Percentiles rank a stretch among this genome's conserved stretches.
These are phyloP conservation scores for Antennarius striatus DNA, from an alignment of 2,113 vertebrate species.

Conservation along the genomic window DNA sequence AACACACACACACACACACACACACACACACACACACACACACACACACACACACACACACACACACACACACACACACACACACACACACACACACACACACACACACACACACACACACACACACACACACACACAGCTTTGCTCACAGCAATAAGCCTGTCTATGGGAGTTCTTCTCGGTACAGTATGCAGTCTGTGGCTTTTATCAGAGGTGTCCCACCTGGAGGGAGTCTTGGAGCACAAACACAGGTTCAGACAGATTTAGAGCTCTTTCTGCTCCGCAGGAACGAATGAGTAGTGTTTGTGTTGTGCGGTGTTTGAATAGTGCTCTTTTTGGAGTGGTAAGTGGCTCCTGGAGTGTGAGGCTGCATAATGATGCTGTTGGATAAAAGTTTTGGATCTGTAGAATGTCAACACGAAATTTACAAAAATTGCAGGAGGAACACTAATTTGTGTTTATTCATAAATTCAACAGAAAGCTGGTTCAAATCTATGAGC, in stretches of 20 bases:
- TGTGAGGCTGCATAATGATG: slow-evolving; percentile 57
- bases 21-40: slow-evolving; percentile 21
- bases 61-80: not conserved
- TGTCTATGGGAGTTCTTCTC: slow-evolving; percentile 72
- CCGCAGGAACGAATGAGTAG: slow-evolving; percentile 66
- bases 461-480: slow-evolving; percentile 3
- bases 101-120: slow-evolving; percentile 33
- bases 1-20: slow-evolving; percentile 22
- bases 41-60: not conserved
- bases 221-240: slow-evolving; percentile 67
- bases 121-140: slow-evolving; percentile 21
- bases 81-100: not conserved
- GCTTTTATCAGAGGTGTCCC: slow-evolving; percentile 73
- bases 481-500: not conserved
- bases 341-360: slow-evolving; percentile 49
- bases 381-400: slow-evolving; percentile 27
- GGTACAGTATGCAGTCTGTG: slow-evolving; percentile 67
- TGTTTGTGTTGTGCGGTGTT: slow-evolving; percentile 59
- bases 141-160: slow-evolving; percentile 46
- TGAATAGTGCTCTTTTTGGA: slow-evolving; percentile 65
- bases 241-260: slow-evolving; percentile 67
- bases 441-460: slow-evolving; percentile 3
- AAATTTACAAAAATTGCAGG: slow-evolving; percentile 5
- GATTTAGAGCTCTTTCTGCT: slow-evolving; percentile 71
- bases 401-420: slow-evolving; percentile 22